Conservation (phyloP, 2,888 invertebrate genomes). For the Melanophora roralis region DNA sequence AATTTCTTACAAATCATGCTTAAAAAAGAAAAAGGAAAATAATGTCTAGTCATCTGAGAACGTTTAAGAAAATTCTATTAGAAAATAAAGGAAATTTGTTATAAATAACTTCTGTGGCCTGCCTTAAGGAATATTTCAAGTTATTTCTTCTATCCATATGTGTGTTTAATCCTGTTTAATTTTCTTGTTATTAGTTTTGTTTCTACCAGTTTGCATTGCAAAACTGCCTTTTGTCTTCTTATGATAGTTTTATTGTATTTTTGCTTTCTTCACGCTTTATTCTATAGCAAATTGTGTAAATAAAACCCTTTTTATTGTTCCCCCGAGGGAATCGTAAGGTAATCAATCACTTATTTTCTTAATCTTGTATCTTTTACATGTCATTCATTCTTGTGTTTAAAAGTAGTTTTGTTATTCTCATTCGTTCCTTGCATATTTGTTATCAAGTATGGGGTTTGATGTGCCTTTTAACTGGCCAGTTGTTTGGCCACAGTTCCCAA, state of each 20-base stretch:
- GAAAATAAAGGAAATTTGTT: background rate
- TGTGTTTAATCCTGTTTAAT: slow-evolving; percentile 47
- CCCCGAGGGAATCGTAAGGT: slow-evolving; percentile 46
- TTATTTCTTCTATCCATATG: background rate
- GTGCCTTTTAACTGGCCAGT: slow-evolving; percentile 42
- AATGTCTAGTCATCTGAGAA: slow-evolving; percentile 56
- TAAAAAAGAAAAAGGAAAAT: background rate
- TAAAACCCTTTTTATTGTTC: slow-evolving; percentile 47
- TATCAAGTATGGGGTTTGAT: slow-evolving; percentile 17
- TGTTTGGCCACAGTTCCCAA: slow-evolving; percentile 1
- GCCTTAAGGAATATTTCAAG: background rate
- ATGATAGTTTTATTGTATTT: background rate
- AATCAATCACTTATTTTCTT: slow-evolving; percentile 57
- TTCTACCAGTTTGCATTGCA: slow-evolving; percentile 40
- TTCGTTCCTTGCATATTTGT: background rate
- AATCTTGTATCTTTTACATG: slow-evolving; percentile 54
- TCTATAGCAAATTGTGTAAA: slow-evolving; percentile 42
- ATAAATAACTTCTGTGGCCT: background rate
- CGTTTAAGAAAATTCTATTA: slow-evolving; percentile 36
- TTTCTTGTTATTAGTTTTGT: slow-evolving; percentile 38
- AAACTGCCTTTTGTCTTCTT: slow-evolving; percentile 22
- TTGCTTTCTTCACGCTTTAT: slow-evolving; percentile 28
- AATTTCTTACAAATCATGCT: slow-evolving; percentile 50
- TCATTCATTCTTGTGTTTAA: slow-evolving; percentile 31
- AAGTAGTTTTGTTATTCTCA: background rate